Evolutionary conservation across 2,797 vertebrate genomes (phyloP), one percentile per base, ranked within the genome.

Genomic region (Periophthalmus magnuspinnatus): DNA sequence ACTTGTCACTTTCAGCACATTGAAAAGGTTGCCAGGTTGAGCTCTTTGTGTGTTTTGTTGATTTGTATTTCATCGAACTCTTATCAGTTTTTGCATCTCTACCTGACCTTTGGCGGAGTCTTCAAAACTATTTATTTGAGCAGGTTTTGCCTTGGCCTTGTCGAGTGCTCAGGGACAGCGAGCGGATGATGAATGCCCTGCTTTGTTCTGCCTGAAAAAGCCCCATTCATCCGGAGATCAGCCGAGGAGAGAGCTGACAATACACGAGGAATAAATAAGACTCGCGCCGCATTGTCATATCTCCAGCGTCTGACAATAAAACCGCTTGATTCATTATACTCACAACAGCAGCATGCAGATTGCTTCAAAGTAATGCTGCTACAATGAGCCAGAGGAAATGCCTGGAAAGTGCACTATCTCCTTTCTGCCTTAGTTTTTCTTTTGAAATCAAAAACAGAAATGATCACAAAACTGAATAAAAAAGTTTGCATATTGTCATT

Each of bases 51-150:
- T 85, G 81, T 5, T 45, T 63, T 48, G 90, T 84, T 84, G 80
- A 83, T 88, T 90, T 92, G 89, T 86, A 90, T 93, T 93, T 92
- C 82, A 87, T 91, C 89, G 78, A 65, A 88, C 80, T 85, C 93
- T 90, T 90, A 84, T 90, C 88, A 84, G 85, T 87, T 82, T 67
- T 79, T 83, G 78, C 76, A 83, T 88, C 86, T 80, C 60, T 5
- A 36, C 76, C 78, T 68, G 81, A 95, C 87, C 89, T 95, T 95
- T 93, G 79, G 70, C 55, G 80, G 79, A 90, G 81, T 82, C 89
- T 90, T 85, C 79, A 87, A 90, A 92, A 89, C 57, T 81, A 89
- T 90, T 88, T 86, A 76, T 86, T 92, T 89, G 69, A 80, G 65
- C 28, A 78, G 70, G 67, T 90, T 82, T 89, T 83, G 91, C 86